Base-by-base conservation (phyloP, 2,888 invertebrate genomes). In the Hyles lineata region DNA sequence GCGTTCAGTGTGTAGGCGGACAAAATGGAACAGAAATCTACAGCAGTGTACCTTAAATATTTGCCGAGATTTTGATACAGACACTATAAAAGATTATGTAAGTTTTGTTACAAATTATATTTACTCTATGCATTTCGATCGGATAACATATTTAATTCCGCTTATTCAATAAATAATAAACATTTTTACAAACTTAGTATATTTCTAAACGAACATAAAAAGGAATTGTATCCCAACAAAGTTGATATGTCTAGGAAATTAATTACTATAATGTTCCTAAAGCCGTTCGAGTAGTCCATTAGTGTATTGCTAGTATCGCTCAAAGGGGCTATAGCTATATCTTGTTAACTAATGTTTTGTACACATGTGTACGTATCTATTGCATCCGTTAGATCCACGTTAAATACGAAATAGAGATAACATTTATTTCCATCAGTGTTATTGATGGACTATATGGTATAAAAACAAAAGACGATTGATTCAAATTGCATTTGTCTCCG, bases 321-420 rank as follows among this genome's bases (percentile, higher is more conserved):
- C 67, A 67, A 67, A 67, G 67, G 43, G 17, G 43, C 43, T 23
- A 67, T 43, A 5, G 23, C 67, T 43, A 23, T 67, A 67, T 21
- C 67, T 67, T 23, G 67, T 67, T 67, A 67, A 23, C 43, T 50
- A 67, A 67, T 67, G 43, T 50, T 43, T 67, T 67, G 43, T 43
- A 63, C 17, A 55, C 55, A 55, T 52, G 11, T 43, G 5, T 23
- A 67, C 23, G 1, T 67, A 23, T 67, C 17, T 67, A 63, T 21
- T 5, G 15, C 25, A 17, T 0, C 60, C 6, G 4, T 25, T 25
- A 60, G 35, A 63, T 4, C 43, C 9, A 35, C 9, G 11, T 50
- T 50, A 43, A 23, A 23, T 23, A 43, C 23, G 15, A 50, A 50
- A 50, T 15, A 15, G n/a, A 17, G 21, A 63, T 21, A 21, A 63